Evolutionary conservation across 2,113 vertebrate species (phyloP), one percentile per base, ranked within the genome.

Genomic region (Gyps fulvus): DNA sequence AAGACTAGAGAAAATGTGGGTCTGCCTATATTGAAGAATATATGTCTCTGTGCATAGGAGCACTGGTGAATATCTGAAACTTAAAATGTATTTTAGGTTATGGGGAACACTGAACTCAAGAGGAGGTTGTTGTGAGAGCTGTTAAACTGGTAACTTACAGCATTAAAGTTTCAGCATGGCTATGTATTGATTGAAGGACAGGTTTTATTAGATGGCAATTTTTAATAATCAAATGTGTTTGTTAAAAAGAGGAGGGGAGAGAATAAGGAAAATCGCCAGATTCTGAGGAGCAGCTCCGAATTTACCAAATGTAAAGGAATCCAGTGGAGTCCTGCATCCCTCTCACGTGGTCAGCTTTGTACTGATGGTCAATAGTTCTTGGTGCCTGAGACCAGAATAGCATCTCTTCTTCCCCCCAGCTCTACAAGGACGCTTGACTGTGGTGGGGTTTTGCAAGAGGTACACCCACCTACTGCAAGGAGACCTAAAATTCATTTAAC

Each of bases 131-230:
- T 91, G 85, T 69, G 49, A 91, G 94, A 97, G 95, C 93, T 74
- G 84, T 93, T 97, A 87, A 97, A 90, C 70, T 90, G 89, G 90
- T 93, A 94, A 92, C 80, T 91, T 92, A 76, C 50, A 93, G 89
- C 90, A 89, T 97, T 89, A 69, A 93, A 96, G 89, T 93, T 91
- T 97, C 93, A 95, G 71, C 72, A 27, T 89, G 74, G 83, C 77
- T 79, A 4, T 34, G 74, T 87, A 82, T 87, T 93, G 97, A 95
- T 52, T 87, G 93, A 57, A 72, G 71, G 79, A 85, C 87, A 91
- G 73, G 52, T 90, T 93, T 95, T 94, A 87, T 96, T 97, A 91
- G 59, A 58, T n/a, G 61, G 50, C 66, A 83, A 61, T 81, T 91
- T 91, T 70, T 63, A 94, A 89, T 94, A 89, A 95, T 96, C 89